Evolutionary conservation across 2,888 invertebrate species (phyloP), one percentile per base, ranked within the genome.

Genomic region (Stenichneumon culpator): DNA sequence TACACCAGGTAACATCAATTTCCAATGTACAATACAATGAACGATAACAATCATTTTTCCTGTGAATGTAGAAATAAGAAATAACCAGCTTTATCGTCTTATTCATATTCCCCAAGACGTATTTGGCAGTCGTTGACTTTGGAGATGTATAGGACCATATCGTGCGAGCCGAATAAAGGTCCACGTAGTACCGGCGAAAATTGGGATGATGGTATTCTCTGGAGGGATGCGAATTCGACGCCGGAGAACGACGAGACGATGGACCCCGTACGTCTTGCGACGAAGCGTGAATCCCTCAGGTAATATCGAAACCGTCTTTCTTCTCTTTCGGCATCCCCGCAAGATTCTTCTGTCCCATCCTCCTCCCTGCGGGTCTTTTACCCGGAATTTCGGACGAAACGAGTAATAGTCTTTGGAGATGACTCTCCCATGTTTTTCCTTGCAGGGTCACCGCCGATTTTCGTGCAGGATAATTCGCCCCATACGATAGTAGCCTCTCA

Each of bases 271-370:
- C 69, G 36, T 52, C 52, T 68, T 68, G 67, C 36, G 73, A 73
- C 68, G 67, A 73, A 80, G 67, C 73, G 67, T 57, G 57, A 80
- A 73, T 73, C 68, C 73, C 73, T 73, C 44, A 57, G 73, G 80
- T 73, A 73, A 80, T 67, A 80, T 67, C 65, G 73, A 57, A 73
- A 19, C 67, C 44, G 68, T 32, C 28, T 65, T 50, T 70, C 22
- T 50, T 32, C 25, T 22, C 2, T 28, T 50, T 47, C 70, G 32
- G 3, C 60, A 60, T 54, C 11, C 52, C 50, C 14, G 19, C 60
- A 50, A 70, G 50, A 79, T 63, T 50, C 32, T 63, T 63, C 16
- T 6, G 9, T 47, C 36, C 52, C 57, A 16, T 16, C 36, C 60
- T 22, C 14, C 47, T 14, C 60, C 60, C 28, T 60, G 25, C 19